Evolutionary conservation across 1,140 invertebrate species (phyloP).

Genomic region (Drosophila triauraria): DNA sequence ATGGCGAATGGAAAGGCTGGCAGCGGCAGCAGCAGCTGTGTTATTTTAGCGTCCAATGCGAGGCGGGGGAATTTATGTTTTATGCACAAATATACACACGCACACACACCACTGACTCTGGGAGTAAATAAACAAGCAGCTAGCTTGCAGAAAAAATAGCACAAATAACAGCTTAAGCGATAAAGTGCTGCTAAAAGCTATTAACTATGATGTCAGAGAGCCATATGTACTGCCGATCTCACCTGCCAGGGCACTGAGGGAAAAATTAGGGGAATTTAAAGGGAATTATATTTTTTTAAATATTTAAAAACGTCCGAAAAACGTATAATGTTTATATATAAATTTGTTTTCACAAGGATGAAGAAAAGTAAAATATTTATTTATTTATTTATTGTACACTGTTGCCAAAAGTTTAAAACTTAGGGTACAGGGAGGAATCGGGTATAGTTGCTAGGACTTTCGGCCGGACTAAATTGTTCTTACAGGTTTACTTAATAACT

Average conservation of each 20-base stretch:
- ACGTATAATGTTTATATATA: too few relatives aligned
- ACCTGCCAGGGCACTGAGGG: neutral
- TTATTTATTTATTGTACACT: too few relatives aligned
- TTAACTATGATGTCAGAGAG: conserved; percentile 61
- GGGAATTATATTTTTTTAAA: neutral
- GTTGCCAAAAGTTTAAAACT: too few relatives aligned
- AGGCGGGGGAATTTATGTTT: conserved; percentile 55
- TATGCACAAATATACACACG: conserved; percentile 49
- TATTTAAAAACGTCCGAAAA: too few relatives aligned
- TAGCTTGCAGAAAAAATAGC: conserved; percentile 34
- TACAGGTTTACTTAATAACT: too few relatives aligned
- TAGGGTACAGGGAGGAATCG: too few relatives aligned
- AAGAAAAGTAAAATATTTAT: too few relatives aligned
- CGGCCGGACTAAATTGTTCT: too few relatives aligned
- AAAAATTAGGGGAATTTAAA: neutral
- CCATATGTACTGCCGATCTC: conserved; percentile 25
- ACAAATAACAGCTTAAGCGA: conserved; percentile 39
- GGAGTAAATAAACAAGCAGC: conserved; percentile 59
- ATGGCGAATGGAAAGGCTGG: neutral
- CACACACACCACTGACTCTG: conserved; percentile 4
- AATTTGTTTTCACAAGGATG: too few relatives aligned
- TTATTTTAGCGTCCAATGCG: conserved; percentile 63
- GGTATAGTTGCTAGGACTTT: too few relatives aligned
- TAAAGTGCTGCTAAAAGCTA: conserved; percentile 45
- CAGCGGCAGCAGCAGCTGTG: conserved; percentile 40